Evolutionary conservation across 2,888 invertebrate genomes (phyloP), one percentile per base, ranked within the genome.

Genomic region (Agrotis exclamationis): DNA sequence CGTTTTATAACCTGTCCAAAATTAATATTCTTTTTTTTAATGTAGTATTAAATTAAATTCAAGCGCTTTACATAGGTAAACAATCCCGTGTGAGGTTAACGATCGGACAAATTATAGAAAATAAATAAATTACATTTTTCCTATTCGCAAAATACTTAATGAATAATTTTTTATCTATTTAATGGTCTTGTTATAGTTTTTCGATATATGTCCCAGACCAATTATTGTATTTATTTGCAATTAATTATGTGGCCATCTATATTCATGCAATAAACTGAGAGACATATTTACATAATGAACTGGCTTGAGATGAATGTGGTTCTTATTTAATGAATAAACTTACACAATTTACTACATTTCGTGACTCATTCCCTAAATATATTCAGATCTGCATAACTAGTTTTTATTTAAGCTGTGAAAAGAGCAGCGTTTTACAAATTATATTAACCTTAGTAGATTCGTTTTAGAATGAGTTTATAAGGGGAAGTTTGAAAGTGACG

Each of bases 211-310:
- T 63, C 64, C n/a, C 24, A 59, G 63, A 57, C 44, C 54, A 58
- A 71, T 77, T 24, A 65, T 71, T 39, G 2, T 22, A 51, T 73
- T 11, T 74, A 76, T 66, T 82, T 62, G 70, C 68, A 60, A 80
- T 76, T 72, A 80, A 80, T 80, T 80, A 73, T 44, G 70, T 39
- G 56, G 45, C 63, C 69, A 67, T 76, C 60, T 65, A 57, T 75
- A 70, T 72, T 67, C 67, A 48, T 45, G 58, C 50, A 45, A 64
- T 80, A 64, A 80, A 22, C 4, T 74, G 65, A 13, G 14, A 11
- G 57, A 62, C 39, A 22, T 68, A 82, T 80, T 70, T 56, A 64
- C 74, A 70, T 80, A 74, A 69, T 83, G 60, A 74, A 83, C 68
- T 60, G 60, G 47, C 58, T 28, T 0, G 28, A 63, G 74, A 70